phyloP scores from a whole-genome alignment of 2,797 vertebrate genomes.

The Melanotaenia nigrans region DNA sequence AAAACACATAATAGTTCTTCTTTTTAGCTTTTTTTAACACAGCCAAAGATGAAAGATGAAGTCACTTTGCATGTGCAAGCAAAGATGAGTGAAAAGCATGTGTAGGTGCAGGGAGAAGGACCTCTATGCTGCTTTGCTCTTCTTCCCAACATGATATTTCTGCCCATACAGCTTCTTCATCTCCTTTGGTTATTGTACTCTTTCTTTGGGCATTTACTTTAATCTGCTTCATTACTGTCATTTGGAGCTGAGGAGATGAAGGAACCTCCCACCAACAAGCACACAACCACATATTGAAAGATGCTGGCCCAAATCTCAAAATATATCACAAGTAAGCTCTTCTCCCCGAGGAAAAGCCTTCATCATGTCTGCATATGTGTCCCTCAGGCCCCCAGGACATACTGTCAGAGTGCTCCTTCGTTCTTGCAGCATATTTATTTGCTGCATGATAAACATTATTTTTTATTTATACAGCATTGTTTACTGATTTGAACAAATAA shows the following conservation, averaged over 20 bases:
- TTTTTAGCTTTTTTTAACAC: too few species aligned
- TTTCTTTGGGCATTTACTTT: constrained; percentile 42
- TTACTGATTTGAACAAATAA: too few species aligned
- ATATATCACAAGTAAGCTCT: constrained; percentile 49
- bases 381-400: constrained; percentile 32
- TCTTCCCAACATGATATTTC: constrained; percentile 16
- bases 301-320: constrained; percentile 50
- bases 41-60: too few species aligned
- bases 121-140: constrained; percentile 11
- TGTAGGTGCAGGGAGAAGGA: neutral
- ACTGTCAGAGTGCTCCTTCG: constrained; percentile 47
- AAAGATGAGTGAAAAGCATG: too few species aligned
- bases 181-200: constrained; percentile 13
- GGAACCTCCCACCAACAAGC: constrained; percentile 28
- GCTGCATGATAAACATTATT: too few species aligned
- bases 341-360: constrained; percentile 30
- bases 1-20: too few species aligned
- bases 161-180: constrained; percentile 33
- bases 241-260: constrained; percentile 58
- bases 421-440: neutral
- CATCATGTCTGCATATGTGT: constrained; percentile 24
- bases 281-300: constrained; percentile 19
- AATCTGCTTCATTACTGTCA: constrained; percentile 54
- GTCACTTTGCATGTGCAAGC: too few species aligned
- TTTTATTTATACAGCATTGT: too few species aligned